These are phyloP conservation scores for Pomacea canaliculata DNA, from an alignment of 2,888 invertebrate species.

Conservation along the genomic window DNA sequence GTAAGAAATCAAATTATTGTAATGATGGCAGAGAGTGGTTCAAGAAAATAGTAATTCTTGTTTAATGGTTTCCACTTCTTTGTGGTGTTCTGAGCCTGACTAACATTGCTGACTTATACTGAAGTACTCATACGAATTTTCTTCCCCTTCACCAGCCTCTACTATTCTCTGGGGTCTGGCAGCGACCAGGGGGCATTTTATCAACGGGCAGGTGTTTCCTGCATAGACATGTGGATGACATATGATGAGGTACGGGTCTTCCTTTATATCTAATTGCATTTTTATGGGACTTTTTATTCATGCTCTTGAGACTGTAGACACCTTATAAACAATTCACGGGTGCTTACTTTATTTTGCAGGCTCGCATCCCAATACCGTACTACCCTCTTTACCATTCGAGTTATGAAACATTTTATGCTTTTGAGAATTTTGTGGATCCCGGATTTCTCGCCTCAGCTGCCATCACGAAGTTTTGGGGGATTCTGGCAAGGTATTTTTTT, in stretches of 20 bases:
- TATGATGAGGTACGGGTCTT: constrained; percentile 39
- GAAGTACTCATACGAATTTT: no score
- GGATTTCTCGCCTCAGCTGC: constrained; percentile 44
- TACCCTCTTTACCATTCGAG: constrained; percentile 71
- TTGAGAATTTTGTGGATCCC: constrained; percentile 66
- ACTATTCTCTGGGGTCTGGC: constrained; percentile 41
- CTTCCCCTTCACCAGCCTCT: constrained; percentile 14
- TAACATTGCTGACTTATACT: no score
- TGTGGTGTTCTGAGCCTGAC: no score
- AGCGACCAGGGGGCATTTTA: constrained; percentile 52
- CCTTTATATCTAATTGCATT: background rate
- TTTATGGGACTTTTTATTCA: no score
- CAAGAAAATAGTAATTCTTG: no score
- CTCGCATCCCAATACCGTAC: constrained; percentile 39
- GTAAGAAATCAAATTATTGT: no score
- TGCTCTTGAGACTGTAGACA: no score
- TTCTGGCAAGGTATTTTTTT: constrained; percentile 24
- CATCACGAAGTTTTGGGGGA: constrained; percentile 28
- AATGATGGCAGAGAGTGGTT: no score
- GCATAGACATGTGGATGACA: constrained; percentile 43
- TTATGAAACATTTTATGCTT: constrained; percentile 69
- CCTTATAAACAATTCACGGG: no score
- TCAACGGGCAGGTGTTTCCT: constrained; percentile 48
- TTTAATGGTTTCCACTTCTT: no score
- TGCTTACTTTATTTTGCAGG: constrained; percentile 24